Conservation (phyloP, 2,797 vertebrate species). For the Microcaecilia unicolor region DNA sequence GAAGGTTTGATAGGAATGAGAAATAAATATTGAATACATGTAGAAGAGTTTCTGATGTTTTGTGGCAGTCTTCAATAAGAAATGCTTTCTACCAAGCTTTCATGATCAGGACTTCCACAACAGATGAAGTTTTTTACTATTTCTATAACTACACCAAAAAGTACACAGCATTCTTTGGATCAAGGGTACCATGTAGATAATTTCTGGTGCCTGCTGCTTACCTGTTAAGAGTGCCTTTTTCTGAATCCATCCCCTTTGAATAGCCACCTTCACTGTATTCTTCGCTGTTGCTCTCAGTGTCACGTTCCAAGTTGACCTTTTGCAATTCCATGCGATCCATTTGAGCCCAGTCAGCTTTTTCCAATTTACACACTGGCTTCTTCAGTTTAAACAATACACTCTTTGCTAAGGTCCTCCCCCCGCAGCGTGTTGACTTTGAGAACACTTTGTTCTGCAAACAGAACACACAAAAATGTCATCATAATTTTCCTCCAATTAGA, state of each 20-base stretch:
- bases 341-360: conserved; percentile 40
- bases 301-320: conserved; percentile 72
- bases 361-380: conserved; percentile 23
- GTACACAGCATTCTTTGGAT: too few relatives aligned
- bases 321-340: conserved; percentile 87
- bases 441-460: conserved; percentile 59
- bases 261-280: conserved; percentile 72
- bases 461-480: conserved; percentile 32
- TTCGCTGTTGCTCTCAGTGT: conserved; percentile 72
- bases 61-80: too few relatives aligned
- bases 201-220: too few relatives aligned
- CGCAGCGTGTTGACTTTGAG: conserved; percentile 28
- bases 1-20: too few relatives aligned
- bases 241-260: conserved; percentile 51
- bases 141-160: too few relatives aligned
- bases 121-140: too few relatives aligned
- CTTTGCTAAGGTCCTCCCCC: conserved; percentile 27
- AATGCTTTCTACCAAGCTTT: too few relatives aligned
- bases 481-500: conserved; percentile 35
- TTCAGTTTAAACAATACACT: conserved; percentile 48
- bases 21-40: too few relatives aligned
- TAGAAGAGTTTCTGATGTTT: too few relatives aligned
- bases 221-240: conserved; percentile 80
- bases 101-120: too few relatives aligned
- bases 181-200: too few relatives aligned